Percentiles rank a stretch among this genome's conserved stretches.
phyloP scores from a whole-genome alignment of 2,113 vertebrate species.

The Meles meles region DNA sequence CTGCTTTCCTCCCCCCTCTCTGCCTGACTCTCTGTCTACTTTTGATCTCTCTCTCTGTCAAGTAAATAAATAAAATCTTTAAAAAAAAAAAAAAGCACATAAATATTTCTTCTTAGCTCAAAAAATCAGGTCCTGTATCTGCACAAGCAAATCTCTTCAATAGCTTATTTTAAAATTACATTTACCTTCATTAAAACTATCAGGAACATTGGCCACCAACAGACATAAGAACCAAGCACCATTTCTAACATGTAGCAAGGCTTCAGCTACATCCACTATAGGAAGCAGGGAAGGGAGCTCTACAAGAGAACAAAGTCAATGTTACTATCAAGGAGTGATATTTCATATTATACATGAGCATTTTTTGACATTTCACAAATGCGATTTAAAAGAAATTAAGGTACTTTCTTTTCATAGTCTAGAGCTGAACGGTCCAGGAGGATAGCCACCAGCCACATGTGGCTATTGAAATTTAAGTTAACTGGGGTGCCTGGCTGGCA shows the following conservation, averaged over 20 bases:
- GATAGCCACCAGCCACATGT: background rate
- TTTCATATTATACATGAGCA: background rate
- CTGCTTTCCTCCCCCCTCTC: no score
- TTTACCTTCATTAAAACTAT: constrained; percentile 98
- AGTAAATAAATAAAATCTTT: no score
- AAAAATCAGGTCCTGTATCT: background rate
- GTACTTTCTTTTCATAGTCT: background rate
- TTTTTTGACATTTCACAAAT: constrained; percentile 18
- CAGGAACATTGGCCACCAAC: constrained; percentile 96
- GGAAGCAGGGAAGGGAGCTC: constrained; percentile 95
- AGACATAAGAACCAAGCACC: constrained; percentile 99
- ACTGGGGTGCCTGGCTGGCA: background rate
- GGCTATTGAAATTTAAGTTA: background rate
- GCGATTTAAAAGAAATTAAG: background rate
- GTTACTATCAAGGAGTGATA: background rate
- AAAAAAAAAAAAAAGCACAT: background rate
- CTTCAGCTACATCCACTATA: constrained; percentile 95
- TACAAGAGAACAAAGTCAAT: constrained; percentile 59
- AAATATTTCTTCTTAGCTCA: background rate
- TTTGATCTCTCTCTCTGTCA: no score
- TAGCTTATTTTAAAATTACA: constrained; percentile 26
- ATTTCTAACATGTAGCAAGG: constrained; percentile 94
- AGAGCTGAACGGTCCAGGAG: background rate
- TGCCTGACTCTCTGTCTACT: no score
- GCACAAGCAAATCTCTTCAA: constrained; percentile 14